Base-by-base conservation (phyloP, 2,797 vertebrate genomes). In the Lates japonicus region DNA sequence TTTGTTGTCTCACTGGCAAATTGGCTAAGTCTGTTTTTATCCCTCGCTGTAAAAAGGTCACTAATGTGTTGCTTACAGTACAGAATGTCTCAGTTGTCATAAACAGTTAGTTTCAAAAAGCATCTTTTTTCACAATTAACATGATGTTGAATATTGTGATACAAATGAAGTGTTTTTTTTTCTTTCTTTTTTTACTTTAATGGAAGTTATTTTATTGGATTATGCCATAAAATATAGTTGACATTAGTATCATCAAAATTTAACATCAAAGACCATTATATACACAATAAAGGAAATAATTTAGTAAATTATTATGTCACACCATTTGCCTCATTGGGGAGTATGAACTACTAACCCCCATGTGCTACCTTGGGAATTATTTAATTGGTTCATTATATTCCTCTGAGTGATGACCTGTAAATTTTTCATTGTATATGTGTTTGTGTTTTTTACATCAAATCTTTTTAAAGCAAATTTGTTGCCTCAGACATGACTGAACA, bases 361-460 rank as follows among this genome's bases (percentile, higher is more conserved):
- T 63, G 68, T 81, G 74, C 82, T 76, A 83, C 61, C 37, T 73
- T 89, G 70, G 78, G 81, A 78, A 81, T 88, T 81, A 76, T 84
- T 87, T 75, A 80, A 92, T 92, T 88, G 87, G 90, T 87, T 83
- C 82, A 79, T 85, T 79, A 81, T 82, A 85, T 84, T 86, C 85
- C 72, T 85, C 78, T 12, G 74, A 89, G 82, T 90, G 78, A 76
- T 78, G 69, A 88, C 84, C 82, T 94, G 92, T 94, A 90, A 83
- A 88, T 89, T 81, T 68, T 82, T 88, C 92, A 90, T 89, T 90
- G 90, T 94, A 90, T 86, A 85, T 81, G 93, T 94, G 79, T 93
- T 91, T 90, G 89, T 92, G 85, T 91, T 90, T 91, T 92, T 91
- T 89, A 92, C 90, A 93, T 92, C 73, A 51, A 91, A 89, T 87